Evolutionary conservation across 1,140 invertebrate genomes (phyloP).

Genomic region (Conus ventricosus): DNA sequence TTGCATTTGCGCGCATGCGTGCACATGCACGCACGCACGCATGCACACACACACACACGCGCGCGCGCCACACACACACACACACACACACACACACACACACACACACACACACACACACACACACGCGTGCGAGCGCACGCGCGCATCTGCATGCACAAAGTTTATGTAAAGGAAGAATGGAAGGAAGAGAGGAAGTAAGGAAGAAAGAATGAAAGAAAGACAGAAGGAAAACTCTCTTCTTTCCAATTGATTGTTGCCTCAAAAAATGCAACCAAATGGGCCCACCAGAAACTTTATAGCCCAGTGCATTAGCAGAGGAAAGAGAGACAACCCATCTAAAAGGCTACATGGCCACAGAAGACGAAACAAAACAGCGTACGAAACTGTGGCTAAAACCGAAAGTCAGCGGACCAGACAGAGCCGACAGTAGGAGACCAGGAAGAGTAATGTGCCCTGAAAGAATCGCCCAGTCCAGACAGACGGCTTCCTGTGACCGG

Average conservation of each 20-base stretch:
- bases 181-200: too few species aligned
- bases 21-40: too few species aligned
- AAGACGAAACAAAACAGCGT: not conserved
- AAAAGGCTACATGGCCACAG: not conserved
- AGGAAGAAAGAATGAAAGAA: not conserved
- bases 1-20: too few species aligned
- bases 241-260: not conserved
- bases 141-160: too few species aligned
- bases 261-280: not conserved
- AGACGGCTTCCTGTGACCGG: conserved; percentile 28
- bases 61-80: too few species aligned
- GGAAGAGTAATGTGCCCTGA: not conserved
- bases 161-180: too few species aligned
- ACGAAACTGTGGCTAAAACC: not conserved
- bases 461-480: not conserved
- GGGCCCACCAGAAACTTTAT: not conserved
- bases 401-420: not conserved
- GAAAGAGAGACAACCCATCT: not conserved
- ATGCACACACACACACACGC: too few species aligned
- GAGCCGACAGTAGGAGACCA: not conserved
- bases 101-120: too few species aligned
- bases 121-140: too few species aligned
- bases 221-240: not conserved
- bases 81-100: too few species aligned
- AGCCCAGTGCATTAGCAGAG: not conserved